Base-by-base conservation (phyloP, 2,797 vertebrate species). In the Dendrocincla fuliginosa region DNA sequence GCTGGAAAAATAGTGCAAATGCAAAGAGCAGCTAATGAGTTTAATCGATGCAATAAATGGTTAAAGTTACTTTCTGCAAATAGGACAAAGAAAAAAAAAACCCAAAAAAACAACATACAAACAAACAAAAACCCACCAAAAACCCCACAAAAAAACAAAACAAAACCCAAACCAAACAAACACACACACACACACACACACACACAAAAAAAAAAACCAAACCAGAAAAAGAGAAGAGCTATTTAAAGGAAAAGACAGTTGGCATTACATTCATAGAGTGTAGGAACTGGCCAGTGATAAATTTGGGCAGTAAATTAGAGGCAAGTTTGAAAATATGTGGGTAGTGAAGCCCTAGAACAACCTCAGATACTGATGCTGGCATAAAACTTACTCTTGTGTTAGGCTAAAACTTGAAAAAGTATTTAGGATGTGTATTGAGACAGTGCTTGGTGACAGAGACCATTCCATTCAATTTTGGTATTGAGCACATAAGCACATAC, bases 151-250 rank as follows among this genome's bases (percentile, higher is more conserved):
- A 0, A 15, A 15, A 52, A 5, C 44, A 44, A 20, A 44, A 20
- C 19, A 0, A 23, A 16, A 12, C 46, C 46, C 15, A 7, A 52
- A 30, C 18, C 44, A 47, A 47, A 47, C 46, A 22, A 14, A 49
- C 44, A 46, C 44, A 41, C 41, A 41, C 39, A 41, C 41, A 12
- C 46, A 41, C 41, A 41, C 42, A 42, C 42, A 37, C 37, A 37
- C 37, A 37, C 37, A n/a, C n/a, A 24, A 2, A 0, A 25, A 14
- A 15, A 56, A 17, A 25, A 0, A 27, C 10, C 11, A 64, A 52
- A 16, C 10, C 19, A 63, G 22, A 14, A 50, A 74, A 84, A 60
- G 27, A 49, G 9, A 84, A 70, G 24, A 85, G 13, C 28, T 82
- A 3, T 80, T 82, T 85, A 65, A 76, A 73, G 35, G 42, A 73